These are phyloP conservation scores for Hyles euphorbiae DNA, from an alignment of 1,140 invertebrate genomes.

Conservation along the genomic window DNA sequence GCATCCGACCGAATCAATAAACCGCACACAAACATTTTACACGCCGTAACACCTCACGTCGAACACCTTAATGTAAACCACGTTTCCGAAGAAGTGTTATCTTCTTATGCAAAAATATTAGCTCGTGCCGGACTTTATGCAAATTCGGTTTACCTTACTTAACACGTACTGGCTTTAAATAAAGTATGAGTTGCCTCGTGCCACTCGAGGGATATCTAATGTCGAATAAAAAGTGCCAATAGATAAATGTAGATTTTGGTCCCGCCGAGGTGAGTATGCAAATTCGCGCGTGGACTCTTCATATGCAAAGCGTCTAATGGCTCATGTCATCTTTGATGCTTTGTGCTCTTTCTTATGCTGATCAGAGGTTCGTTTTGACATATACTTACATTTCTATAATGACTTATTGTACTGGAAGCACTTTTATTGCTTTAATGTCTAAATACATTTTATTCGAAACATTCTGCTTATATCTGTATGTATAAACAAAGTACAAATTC, in stretches of 20 bases:
- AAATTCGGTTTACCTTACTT: constrained; percentile 52
- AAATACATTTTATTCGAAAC: neutral
- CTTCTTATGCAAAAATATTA: constrained; percentile 71
- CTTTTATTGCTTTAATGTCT: neutral
- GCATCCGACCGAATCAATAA: constrained; percentile 25
- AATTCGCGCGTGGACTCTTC: constrained; percentile 69
- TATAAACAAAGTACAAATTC: neutral
- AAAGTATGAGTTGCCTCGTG: constrained; percentile 45
- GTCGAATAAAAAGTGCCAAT: constrained; percentile 28
- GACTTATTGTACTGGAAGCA: constrained; percentile 9
- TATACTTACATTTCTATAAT: constrained; percentile 24
- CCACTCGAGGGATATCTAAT: constrained; percentile 46
- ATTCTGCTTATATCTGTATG: too few species aligned
- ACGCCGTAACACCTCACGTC: constrained; percentile 11
- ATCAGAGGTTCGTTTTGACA: constrained; percentile 21
- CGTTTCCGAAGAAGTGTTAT: constrained; percentile 58
- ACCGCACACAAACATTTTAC: constrained; percentile 22
- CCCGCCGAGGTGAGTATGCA: constrained; percentile 45
- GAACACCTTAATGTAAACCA: constrained; percentile 33
- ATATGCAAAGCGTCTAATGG: constrained; percentile 56
- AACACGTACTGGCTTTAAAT: constrained; percentile 38
- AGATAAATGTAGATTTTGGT: constrained; percentile 48
- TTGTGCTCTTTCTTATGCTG: constrained; percentile 38
- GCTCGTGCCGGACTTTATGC: constrained; percentile 69
- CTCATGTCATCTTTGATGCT: constrained; percentile 32